phyloP scores from a whole-genome alignment of 2,888 invertebrate species.

The Nysson spinosus region DNA sequence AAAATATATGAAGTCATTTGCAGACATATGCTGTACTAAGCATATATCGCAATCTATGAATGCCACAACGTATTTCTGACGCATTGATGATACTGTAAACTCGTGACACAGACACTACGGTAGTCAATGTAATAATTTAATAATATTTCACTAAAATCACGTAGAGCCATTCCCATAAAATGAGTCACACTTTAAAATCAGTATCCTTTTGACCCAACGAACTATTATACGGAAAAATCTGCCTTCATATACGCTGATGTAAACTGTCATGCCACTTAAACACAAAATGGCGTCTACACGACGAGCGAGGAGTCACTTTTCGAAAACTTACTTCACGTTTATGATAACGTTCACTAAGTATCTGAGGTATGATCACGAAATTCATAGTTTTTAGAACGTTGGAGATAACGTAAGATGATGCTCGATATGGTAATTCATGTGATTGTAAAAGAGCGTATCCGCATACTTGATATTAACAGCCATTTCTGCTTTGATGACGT shows the following conservation, averaged over 20 bases:
- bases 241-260: conserved; percentile 21
- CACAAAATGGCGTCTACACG: conserved; percentile 51
- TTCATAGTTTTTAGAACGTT: conserved; percentile 2
- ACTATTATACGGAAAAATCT: conserved; percentile 5
- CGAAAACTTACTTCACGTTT: conserved; percentile 9
- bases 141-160: conserved; percentile 13
- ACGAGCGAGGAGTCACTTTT: conserved; percentile 33
- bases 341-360: conserved; percentile 17
- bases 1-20: not conserved
- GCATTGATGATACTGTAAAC: conserved; percentile 38
- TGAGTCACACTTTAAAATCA: conserved; percentile 23
- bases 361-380: conserved; percentile 19
- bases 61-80: conserved; percentile 26
- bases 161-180: conserved; percentile 7
- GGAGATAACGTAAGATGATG: not conserved
- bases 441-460: conserved; percentile 13
- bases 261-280: conserved; percentile 26
- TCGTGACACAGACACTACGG: conserved; percentile 52
- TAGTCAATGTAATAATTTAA: conserved; percentile 44
- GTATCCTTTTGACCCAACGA: conserved; percentile 11
- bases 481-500: conserved; percentile 55
- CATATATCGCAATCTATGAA: conserved; percentile 12
- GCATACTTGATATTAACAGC: conserved; percentile 49
- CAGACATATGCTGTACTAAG: not conserved
- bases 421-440: not conserved